A percentile compares a stretch with the other conserved stretches of the same genome.
Conservation (phyloP, 2,797 vertebrate genomes). For the Karalla daura region DNA sequence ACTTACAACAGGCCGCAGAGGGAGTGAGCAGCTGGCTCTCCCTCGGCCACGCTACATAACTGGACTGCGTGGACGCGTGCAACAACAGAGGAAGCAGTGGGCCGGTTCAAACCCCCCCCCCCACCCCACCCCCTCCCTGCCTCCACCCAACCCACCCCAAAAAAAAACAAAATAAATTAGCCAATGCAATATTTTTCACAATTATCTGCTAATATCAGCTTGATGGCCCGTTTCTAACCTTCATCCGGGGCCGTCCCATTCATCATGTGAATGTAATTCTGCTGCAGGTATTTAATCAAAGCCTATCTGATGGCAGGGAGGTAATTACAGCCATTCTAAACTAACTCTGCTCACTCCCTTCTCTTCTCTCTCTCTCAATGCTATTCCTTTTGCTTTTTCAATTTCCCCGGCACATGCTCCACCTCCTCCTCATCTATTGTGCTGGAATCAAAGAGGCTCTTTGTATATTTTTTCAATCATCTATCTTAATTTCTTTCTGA, state of each 20-base stretch:
- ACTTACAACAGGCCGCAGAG: conserved; percentile 71
- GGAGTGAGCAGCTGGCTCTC: conserved; percentile 72
- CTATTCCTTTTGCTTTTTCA: conserved; percentile 54
- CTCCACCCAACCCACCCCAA: background rate
- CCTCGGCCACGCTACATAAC: conserved; percentile 75
- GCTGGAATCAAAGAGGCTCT: conserved; percentile 64
- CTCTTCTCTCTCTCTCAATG: conserved; percentile 27
- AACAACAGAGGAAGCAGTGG: conserved; percentile 57
- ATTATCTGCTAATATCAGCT: conserved; percentile 89
- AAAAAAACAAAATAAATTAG: conserved; percentile 89
- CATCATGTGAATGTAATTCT: conserved; percentile 95
- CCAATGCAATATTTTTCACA: conserved; percentile 86
- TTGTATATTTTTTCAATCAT: conserved; percentile 52
- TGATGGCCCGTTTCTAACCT: conserved; percentile 88
- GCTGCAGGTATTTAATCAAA: conserved; percentile 95
- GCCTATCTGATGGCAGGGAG: conserved; percentile 90
- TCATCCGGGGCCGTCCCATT: conserved; percentile 87
- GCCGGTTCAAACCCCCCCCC: conserved; percentile 77
- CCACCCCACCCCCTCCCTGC: too few species aligned
- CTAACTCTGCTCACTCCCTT: conserved; percentile 76
- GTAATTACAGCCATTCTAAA: conserved; percentile 91
- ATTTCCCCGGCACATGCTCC: conserved; percentile 30
- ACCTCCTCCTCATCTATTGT: conserved; percentile 47
- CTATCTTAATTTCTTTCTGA: conserved; percentile 65
- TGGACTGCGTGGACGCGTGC: conserved; percentile 52